Conservation (phyloP, 2,888 invertebrate genomes). For the Hypomecis punctinalis region DNA sequence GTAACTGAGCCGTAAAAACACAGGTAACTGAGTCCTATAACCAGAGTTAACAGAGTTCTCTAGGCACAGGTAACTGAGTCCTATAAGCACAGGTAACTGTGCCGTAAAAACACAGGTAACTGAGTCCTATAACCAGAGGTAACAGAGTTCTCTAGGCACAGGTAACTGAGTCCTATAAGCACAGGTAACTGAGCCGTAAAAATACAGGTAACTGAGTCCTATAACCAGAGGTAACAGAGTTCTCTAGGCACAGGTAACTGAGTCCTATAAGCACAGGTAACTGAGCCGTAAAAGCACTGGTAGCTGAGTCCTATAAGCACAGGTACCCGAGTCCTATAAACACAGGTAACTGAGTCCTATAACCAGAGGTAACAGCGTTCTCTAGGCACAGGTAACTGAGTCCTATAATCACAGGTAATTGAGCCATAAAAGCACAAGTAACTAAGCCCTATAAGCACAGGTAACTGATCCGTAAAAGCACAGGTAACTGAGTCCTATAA, state of each 20-base stretch:
- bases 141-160: background rate
- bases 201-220: slow-evolving; percentile 69
- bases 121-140: slow-evolving; percentile 82
- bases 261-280: background rate
- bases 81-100: background rate
- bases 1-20: too few species aligned
- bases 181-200: background rate
- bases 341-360: slow-evolving; percentile 47
- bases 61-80: background rate
- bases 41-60: too few species aligned
- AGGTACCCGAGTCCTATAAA: slow-evolving; percentile 85
- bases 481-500: background rate
- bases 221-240: slow-evolving; percentile 65
- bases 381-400: background rate
- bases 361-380: too few species aligned
- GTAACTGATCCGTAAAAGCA: slow-evolving; percentile 13
- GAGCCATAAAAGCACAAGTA: too few species aligned
- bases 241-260: background rate
- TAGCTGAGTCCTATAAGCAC: too few species aligned
- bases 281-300: too few species aligned
- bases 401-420: background rate
- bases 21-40: slow-evolving; percentile 21
- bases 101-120: too few species aligned
- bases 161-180: background rate
- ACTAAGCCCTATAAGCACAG: slow-evolving; percentile 81